Evolutionary conservation across 2,888 invertebrate species (phyloP), one percentile per base, ranked within the genome.

Genomic region (Formica aserva): DNA sequence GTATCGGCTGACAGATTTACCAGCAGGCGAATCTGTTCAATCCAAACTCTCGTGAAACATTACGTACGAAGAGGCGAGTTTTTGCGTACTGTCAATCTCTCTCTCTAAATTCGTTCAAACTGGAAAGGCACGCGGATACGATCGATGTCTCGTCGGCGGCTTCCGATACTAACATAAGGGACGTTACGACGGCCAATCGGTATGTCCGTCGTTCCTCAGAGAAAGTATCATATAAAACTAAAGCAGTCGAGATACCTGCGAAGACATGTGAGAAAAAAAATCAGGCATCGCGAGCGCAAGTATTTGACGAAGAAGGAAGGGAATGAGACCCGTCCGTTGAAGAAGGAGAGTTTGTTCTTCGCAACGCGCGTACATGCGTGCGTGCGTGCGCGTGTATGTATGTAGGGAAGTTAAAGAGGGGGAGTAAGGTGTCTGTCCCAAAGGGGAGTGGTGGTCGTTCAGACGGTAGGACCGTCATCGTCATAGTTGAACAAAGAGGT

Each of bases 401-500:
- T 35, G 8, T 6, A 26, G 52, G n/a, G 29, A n/a, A 85, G 66
- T 87, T 84, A 83, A 84, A 83, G 88, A 76, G 82, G 74, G 41
- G 77, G 78, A 80, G 72, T 13, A 85, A 76, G 66, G 66, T 77
- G 90, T 86, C 88, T 88, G 90, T 86, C 83, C 89, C 86, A 88
- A 89, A 91, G 94, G 90, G 94, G 94, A 94, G 94, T 93, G 93
- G 94, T 93, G 92, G 92, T 88, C 88, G 78, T 35, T 84, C 63
- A 88, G 78, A 63, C 85, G 88, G 88, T 89, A 88, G 89, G 89
- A 94, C 94, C 85, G 89, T 87, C 86, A 87, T 88, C 90, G 88
- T 84, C 88, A 85, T 92, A 84, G 86, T 92, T 91, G 92, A 92
- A 94, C 94, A 94, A 94, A 94, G 94, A 94, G 91, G 92, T 93